phyloP scores from a whole-genome alignment of 1,140 invertebrate species.

The Bombyx mandarina region DNA sequence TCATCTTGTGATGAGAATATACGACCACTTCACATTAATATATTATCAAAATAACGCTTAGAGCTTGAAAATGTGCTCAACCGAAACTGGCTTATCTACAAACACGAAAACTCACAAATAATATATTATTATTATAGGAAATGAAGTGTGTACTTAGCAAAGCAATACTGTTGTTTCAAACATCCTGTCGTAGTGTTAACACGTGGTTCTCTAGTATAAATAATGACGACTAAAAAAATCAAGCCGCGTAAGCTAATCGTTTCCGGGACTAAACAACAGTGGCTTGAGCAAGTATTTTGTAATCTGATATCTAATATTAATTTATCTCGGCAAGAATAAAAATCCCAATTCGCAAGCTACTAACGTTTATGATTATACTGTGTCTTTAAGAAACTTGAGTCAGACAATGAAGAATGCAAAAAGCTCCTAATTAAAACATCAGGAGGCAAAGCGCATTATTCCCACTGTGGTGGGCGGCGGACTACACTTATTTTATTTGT shows the following conservation, averaged over 20 bases:
- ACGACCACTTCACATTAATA: conserved; percentile 60
- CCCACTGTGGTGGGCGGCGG: conserved; percentile 31
- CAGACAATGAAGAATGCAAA: conserved; percentile 17
- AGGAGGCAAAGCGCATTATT: conserved; percentile 50
- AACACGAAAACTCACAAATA: conserved; percentile 44
- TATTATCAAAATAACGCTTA: conserved; percentile 62
- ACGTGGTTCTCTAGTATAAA: conserved; percentile 49
- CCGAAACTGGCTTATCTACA: conserved; percentile 38
- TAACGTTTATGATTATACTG: background rate
- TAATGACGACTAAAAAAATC: conserved; percentile 44
- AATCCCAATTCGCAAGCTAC: background rate
- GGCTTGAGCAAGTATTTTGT: background rate
- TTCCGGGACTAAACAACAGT: conserved; percentile 21
- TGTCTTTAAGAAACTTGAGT: conserved; percentile 2
- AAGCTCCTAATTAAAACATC: conserved; percentile 50
- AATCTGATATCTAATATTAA: conserved; percentile 1
- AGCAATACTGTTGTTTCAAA: conserved; percentile 50
- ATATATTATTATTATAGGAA: conserved; percentile 53
- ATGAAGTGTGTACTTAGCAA: conserved; percentile 52
- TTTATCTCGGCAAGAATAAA: background rate
- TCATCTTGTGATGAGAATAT: conserved; percentile 42
- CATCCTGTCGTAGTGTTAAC: conserved; percentile 59
- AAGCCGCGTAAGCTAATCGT: conserved; percentile 40
- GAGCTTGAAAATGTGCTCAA: conserved; percentile 20
- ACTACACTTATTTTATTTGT: conserved; percentile 52